phyloP scores from a whole-genome alignment of 2,113 vertebrate genomes.

The Catharus bicknelli region DNA sequence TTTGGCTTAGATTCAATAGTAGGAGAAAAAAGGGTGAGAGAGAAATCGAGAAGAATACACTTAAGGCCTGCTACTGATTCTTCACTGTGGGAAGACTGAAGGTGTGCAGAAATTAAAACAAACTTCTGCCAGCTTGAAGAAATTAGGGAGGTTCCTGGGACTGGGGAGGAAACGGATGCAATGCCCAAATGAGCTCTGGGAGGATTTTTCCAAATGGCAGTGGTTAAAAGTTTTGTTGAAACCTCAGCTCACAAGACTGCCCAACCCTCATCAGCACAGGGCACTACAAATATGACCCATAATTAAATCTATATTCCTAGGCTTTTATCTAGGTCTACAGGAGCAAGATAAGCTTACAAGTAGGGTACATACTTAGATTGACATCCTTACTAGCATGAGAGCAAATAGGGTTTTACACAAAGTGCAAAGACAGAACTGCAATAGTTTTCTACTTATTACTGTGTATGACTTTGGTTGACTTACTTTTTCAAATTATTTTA shows the following conservation, averaged over 20 bases:
- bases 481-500: not conserved
- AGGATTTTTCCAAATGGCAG: not conserved
- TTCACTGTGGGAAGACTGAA: not conserved
- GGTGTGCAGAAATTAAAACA: not conserved
- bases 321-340: not conserved
- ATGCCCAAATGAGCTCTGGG: not conserved
- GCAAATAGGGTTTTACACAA: not conserved
- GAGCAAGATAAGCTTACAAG: not conserved
- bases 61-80: not conserved
- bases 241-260: not conserved
- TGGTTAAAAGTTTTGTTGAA: not conserved
- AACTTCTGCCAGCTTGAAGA: not conserved
- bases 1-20: conserved; percentile 42
- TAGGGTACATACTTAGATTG: not conserved
- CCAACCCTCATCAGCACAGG: not conserved
- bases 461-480: not conserved
- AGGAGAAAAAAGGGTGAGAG: conserved; percentile 37
- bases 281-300: conserved; percentile 1
- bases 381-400: not conserved
- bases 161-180: not conserved
- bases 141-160: not conserved
- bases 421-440: not conserved
- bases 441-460: not conserved
- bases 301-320: not conserved
- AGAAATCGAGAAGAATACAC: not conserved